Percentiles rank a stretch among this genome's conserved stretches.
Conservation (phyloP, 1,140 invertebrate species). For the Cotesia glomerata region DNA sequence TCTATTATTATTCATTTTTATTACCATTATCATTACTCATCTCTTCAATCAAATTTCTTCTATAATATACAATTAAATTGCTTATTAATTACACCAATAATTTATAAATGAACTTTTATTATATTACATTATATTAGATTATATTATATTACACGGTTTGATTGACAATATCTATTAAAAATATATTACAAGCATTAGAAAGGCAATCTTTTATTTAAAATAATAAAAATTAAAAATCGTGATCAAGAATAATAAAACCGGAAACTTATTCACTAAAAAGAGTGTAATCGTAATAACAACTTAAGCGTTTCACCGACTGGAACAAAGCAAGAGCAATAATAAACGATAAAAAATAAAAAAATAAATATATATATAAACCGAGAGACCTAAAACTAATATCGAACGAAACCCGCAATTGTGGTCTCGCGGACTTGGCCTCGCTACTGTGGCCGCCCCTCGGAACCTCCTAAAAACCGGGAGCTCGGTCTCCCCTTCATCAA, state of each 20-base stretch:
- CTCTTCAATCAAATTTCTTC: slow-evolving; percentile 1
- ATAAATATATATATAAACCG: slow-evolving; percentile 24
- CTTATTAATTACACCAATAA: no score
- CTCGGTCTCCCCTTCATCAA: slow-evolving; percentile 6
- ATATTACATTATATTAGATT: no score
- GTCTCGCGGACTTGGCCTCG: slow-evolving; percentile 18
- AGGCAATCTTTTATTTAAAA: no score
- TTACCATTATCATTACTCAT: neutral
- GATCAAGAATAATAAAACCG: neutral
- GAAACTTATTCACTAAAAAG: slow-evolving; percentile 9
- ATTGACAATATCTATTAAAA: no score
- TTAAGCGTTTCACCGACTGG: slow-evolving; percentile 21
- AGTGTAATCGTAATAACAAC: slow-evolving; percentile 28
- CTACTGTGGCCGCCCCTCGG: slow-evolving; percentile 17
- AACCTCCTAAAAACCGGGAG: slow-evolving; percentile 7
- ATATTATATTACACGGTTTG: no score
- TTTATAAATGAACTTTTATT: no score
- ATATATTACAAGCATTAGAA: no score
- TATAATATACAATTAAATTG: neutral
- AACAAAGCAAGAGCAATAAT: slow-evolving; percentile 6
- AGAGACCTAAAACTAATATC: slow-evolving; percentile 59
- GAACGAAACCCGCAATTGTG: slow-evolving; percentile 38
- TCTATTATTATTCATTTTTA: slow-evolving; percentile 5
- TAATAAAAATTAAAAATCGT: neutral
- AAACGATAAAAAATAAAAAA: neutral